Base-by-base conservation (phyloP, 2,888 invertebrate genomes). In the Drosophila meridionalis region DNA sequence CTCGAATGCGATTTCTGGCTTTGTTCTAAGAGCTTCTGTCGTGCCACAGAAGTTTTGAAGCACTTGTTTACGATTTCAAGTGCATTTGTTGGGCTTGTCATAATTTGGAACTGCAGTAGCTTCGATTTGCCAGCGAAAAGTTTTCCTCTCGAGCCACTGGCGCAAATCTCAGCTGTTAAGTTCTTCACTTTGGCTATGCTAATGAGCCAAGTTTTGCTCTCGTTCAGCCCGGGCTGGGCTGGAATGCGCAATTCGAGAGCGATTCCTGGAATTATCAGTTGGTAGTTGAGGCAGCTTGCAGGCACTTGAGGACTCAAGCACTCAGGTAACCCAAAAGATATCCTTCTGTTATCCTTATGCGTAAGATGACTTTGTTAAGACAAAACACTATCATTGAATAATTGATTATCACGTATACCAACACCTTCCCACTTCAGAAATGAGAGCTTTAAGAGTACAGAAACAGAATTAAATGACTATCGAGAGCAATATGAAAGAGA, bases 51-150 rank as follows among this genome's bases (percentile, higher is more conserved):
- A 86, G 71, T 83, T 83, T 79, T 79, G 67, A 80, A 88, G 88
- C 76, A 83, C 88, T 88, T 86, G 85, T 86, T 86, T 88, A 87
- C 76, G 79, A 83, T 84, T 79, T 89, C 72, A 89, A 87, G 86
- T 84, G 87, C 75, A 87, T 85, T 87, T 82, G 69, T 61, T 69
- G 59, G 56, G 69, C 65, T 80, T 81, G 77, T 78, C 86, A 88
- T 86, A 88, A 86, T 86, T 88, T 83, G 67, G 61, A 48, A 48
- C 68, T 64, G 65, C 69, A 65, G 60, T 59, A 73, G 30, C 66
- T 69, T 78, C 69, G 66, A 64, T 76, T 64, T 66, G 60, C 11
- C 20, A 48, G 59, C 57, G 6, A n/a, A 84, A 87, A 87, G 53
- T 87, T 87, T 89, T 87, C 83, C 87, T 87, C 87, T 87, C 76